Conservation (phyloP, 2,113 vertebrate species). For the Nerophis lumbriciformis region DNA sequence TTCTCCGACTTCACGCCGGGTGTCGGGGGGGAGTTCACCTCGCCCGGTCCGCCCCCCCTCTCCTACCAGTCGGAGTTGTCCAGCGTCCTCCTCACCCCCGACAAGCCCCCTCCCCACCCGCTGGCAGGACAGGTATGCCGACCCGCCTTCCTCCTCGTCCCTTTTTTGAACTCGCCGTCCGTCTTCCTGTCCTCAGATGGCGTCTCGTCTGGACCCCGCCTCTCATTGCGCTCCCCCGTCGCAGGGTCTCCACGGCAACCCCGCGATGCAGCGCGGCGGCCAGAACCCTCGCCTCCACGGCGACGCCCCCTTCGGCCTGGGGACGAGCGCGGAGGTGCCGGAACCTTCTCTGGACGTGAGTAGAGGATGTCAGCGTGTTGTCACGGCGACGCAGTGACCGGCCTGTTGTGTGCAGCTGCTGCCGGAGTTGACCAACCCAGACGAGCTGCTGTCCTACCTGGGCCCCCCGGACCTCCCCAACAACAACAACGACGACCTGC, state of each 20-base stretch:
- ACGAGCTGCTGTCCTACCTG: constrained; percentile 89
- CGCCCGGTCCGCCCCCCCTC: constrained; percentile 61
- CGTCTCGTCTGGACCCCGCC: constrained; percentile 72
- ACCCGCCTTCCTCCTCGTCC: not conserved
- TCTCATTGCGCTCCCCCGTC: constrained; percentile 67
- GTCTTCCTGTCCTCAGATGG: constrained; percentile 61
- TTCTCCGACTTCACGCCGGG: constrained; percentile 82
- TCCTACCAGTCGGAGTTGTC: constrained; percentile 78
- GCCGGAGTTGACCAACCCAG: constrained; percentile 87
- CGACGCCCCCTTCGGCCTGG: constrained; percentile 68
- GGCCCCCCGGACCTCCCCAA: constrained; percentile 85
- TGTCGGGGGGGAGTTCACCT: constrained; percentile 75
- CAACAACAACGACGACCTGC: constrained; percentile 88
- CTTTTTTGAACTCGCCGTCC: no score
- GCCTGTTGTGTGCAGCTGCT: constrained; percentile 72
- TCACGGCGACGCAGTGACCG: not conserved
- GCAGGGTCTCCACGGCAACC: constrained; percentile 61
- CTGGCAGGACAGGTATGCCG: constrained; percentile 73
- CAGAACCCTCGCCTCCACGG: constrained; percentile 68
- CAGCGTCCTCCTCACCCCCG: constrained; percentile 64
- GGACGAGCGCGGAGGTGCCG: constrained; percentile 68
- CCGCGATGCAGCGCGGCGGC: constrained; percentile 73
- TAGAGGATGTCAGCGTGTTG: constrained; percentile 12
- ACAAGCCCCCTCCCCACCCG: constrained; percentile 74
- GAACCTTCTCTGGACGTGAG: constrained; percentile 88